Evolutionary conservation across 2,797 vertebrate genomes (phyloP).

Genomic region (Micromesistius poutassou): DNA sequence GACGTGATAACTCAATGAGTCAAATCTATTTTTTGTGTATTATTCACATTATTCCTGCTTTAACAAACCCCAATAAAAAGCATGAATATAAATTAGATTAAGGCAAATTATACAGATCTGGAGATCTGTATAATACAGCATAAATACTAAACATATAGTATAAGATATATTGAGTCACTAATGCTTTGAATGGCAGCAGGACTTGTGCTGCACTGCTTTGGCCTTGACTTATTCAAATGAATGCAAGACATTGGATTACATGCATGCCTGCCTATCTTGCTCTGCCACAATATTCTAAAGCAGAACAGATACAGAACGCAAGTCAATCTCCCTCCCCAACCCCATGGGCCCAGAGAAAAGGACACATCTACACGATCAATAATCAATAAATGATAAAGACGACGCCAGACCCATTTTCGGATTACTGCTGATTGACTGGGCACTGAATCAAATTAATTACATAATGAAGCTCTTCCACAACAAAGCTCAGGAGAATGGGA

Average conservation of each 20-base stretch:
- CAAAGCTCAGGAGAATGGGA: constrained; percentile 31
- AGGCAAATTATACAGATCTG: too few relatives aligned
- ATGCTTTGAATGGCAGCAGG: not conserved
- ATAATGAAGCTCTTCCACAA: constrained; percentile 32
- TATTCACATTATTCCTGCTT: not conserved
- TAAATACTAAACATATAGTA: not conserved
- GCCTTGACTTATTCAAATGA: not conserved
- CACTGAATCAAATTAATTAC: constrained; percentile 36
- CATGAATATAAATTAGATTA: not conserved
- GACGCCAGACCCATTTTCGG: constrained; percentile 10
- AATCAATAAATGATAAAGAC: constrained; percentile 11
- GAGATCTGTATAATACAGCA: not conserved
- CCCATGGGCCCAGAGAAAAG: not conserved
- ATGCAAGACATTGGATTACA: not conserved
- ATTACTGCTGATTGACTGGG: constrained; percentile 9
- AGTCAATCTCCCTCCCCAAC: not conserved
- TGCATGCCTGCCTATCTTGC: not conserved
- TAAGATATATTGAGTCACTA: not conserved
- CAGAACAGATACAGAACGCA: not conserved
- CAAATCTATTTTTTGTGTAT: not conserved
- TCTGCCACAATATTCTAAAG: not conserved
- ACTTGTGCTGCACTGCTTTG: not conserved
- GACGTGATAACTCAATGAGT: not conserved
- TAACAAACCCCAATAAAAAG: not conserved
- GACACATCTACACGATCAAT: constrained; percentile 17